A percentile compares a stretch with the other conserved stretches of the same genome.
Evolutionary conservation across 2,797 vertebrate species (phyloP).

Genomic region (Pseudopleuronectes americanus): DNA sequence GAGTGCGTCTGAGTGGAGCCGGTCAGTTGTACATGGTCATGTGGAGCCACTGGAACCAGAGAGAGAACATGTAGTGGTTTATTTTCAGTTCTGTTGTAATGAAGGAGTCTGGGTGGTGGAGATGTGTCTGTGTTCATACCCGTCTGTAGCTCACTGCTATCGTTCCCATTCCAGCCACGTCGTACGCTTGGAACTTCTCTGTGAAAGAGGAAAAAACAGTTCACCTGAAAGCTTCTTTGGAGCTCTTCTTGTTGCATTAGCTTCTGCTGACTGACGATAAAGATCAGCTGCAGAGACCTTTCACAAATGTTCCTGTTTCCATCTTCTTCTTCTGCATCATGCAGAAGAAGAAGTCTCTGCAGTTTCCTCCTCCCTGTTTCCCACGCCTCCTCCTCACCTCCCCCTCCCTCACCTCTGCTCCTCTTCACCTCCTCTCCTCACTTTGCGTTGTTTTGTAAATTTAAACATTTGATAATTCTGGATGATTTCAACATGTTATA

Average conservation of each 20-base stretch:
- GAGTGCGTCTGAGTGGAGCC: not conserved
- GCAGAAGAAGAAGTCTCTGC: not conserved
- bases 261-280: not conserved
- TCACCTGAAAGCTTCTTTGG: not conserved
- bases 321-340: not conserved
- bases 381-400: slow-evolving; percentile 20
- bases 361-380: slow-evolving; percentile 10
- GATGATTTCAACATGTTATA: not conserved
- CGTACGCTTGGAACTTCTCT: slow-evolving; percentile 81
- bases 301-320: not conserved
- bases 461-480: too few relatives aligned
- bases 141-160: slow-evolving; percentile 80
- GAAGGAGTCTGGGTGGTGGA: not conserved
- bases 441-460: not conserved
- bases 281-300: not conserved
- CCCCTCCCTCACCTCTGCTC: not conserved
- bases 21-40: slow-evolving; percentile 85
- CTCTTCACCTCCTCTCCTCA: not conserved
- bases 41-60: slow-evolving; percentile 80
- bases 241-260: not conserved
- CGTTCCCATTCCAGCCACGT: slow-evolving; percentile 74
- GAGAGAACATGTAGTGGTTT: slow-evolving; percentile 16
- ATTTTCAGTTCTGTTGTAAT: not conserved
- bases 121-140: slow-evolving; percentile 60
- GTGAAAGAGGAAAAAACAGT: slow-evolving; percentile 3